A percentile compares a stretch with the other conserved stretches of the same genome.
These are phyloP conservation scores for Eupithecia insigniata DNA, from an alignment of 2,888 invertebrate species.

Conservation along the genomic window DNA sequence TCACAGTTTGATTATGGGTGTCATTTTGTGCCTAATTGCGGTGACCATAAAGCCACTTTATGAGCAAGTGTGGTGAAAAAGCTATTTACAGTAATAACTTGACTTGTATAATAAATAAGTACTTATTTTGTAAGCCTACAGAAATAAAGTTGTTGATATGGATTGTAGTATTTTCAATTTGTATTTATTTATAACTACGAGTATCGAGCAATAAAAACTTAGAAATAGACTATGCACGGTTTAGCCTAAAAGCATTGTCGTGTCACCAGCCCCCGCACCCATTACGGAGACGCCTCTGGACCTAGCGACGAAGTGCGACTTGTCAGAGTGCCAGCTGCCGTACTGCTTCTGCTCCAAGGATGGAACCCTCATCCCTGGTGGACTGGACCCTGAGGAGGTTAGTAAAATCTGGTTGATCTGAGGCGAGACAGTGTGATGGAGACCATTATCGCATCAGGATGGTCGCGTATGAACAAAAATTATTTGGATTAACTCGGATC, in stretches of 20 bases:
- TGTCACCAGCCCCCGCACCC: constrained; percentile 88
- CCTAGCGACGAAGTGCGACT: constrained; percentile 91
- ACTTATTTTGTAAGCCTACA: too few species aligned
- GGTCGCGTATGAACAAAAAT: not conserved
- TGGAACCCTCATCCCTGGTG: constrained; percentile 94
- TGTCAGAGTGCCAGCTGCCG: constrained; percentile 89
- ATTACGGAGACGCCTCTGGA: constrained; percentile 92
- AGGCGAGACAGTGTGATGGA: not conserved
- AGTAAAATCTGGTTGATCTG: constrained; percentile 10
- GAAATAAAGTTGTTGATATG: too few species aligned
- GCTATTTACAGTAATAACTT: too few species aligned
- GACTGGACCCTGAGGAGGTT: constrained; percentile 92
- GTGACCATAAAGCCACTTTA: too few species aligned
- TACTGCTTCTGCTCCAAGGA: constrained; percentile 97
- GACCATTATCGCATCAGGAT: not conserved
- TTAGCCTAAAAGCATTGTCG: not conserved
- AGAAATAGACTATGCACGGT: not conserved
- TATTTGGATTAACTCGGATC: not conserved
- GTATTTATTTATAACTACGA: not conserved
- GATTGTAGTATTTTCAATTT: not conserved
- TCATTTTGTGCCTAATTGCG: too few species aligned
- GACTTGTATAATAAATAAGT: too few species aligned
- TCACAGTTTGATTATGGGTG: too few species aligned
- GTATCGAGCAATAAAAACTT: not conserved
- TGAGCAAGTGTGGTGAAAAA: too few species aligned